These are phyloP conservation scores for Speoplatyrhinus poulsoni DNA, from an alignment of 2,113 vertebrate species.

Conservation along the genomic window DNA sequence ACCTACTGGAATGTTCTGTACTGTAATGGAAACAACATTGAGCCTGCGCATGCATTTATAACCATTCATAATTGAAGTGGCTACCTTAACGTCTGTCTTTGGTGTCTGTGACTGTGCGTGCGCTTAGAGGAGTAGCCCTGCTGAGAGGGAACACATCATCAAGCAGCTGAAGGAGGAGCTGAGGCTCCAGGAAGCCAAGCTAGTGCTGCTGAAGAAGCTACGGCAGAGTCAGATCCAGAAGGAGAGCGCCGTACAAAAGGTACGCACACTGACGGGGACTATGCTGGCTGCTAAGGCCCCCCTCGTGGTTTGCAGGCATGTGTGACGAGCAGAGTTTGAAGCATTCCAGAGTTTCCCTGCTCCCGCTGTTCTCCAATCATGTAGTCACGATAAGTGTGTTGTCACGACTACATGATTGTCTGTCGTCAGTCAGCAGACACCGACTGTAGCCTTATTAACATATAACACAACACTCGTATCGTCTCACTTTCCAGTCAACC, in stretches of 20 bases:
- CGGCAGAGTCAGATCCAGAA: slow-evolving; percentile 98
- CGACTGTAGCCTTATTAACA: background rate
- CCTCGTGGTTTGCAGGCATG: too few relatives aligned
- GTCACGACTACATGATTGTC: background rate
- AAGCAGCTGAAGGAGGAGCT: slow-evolving; percentile 93
- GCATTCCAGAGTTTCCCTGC: too few relatives aligned
- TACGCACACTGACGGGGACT: slow-evolving; percentile 33
- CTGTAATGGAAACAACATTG: too few relatives aligned
- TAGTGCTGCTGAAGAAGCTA: slow-evolving; percentile 93
- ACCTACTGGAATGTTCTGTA: too few relatives aligned
- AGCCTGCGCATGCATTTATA: too few relatives aligned
- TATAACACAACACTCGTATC: background rate
- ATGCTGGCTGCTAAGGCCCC: too few relatives aligned
- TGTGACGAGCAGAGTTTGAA: too few relatives aligned
- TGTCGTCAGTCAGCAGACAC: too few relatives aligned
- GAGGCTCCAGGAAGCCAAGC: slow-evolving; percentile 93
- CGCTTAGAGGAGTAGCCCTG: slow-evolving; percentile 87
- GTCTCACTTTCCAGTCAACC: slow-evolving; percentile 68
- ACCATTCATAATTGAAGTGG: too few relatives aligned
- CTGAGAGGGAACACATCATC: slow-evolving; percentile 89
- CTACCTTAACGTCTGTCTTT: background rate
- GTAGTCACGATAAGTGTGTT: too few relatives aligned
- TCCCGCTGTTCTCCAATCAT: too few relatives aligned
- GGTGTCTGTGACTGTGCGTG: background rate
- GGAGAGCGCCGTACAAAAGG: slow-evolving; percentile 87